Evolutionary conservation across 2,113 vertebrate species (phyloP), one percentile per base, ranked within the genome.

Genomic region (Eulacestoma nigropectus): DNA sequence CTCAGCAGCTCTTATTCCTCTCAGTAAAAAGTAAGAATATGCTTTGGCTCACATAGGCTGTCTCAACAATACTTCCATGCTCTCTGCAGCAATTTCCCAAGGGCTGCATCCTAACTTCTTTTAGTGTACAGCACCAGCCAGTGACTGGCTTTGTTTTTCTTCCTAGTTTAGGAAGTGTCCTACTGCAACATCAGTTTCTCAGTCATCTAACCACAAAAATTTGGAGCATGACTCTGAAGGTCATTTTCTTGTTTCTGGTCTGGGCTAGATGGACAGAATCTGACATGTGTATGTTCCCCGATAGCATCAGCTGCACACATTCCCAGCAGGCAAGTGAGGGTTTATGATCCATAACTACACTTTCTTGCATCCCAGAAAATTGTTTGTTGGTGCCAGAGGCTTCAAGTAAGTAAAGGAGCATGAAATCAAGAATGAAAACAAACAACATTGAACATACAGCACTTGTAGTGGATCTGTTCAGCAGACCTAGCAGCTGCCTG

Each of bases 321-420:
- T 90, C 75, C 85, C 76, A 84, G 73, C 60, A 87, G 78, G 93
- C 79, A 90, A 90, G 63, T 16, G 52, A 64, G 49, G 76, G 60
- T 94, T 96, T 93, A 86, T 94, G 95, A 90, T 59, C 85, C 76
- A 56, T 93, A 90, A 84, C 87, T 75, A 74, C 44, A 64, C 26
- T 70, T 94, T 63, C 82, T 82, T 87, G 30, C 55, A 77, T 90
- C 68, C 50, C 73, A 86, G 65, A 26, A 88, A 86, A 88, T 86
- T 63, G 39, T 81, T 94, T 16, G 52, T 72, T 90, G 52, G 42
- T 92, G 79, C 92, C 85, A 90, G 79, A 86, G 82, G 92, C 68
- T 95, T 83, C 64, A 63, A 52, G 47, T 92, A 80, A 86, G 64
- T 94, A 91, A 91, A 79, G 74, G 26, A 85, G 74, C 81, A 42